Percentiles rank a stretch among this genome's conserved stretches.
Conservation (phyloP, 2,888 invertebrate genomes). For the Orgyia antiqua region DNA sequence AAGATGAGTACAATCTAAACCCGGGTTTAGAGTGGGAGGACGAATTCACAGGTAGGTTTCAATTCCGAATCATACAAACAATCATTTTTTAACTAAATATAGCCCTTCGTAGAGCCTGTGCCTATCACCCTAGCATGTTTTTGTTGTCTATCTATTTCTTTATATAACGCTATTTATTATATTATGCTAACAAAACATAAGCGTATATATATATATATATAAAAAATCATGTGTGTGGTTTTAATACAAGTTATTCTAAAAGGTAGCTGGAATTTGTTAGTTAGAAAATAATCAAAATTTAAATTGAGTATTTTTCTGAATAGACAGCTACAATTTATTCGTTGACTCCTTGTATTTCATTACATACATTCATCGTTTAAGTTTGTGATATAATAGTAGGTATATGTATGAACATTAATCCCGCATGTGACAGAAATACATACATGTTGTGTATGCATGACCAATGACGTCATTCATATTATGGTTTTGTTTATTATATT, state of each 20-base stretch:
- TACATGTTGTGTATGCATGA: conserved; percentile 65
- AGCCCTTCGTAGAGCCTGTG: conserved; percentile 73
- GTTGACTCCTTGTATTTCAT: conserved; percentile 22
- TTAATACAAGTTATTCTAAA: conserved; percentile 32
- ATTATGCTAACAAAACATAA: conserved; percentile 50
- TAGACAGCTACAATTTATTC: conserved; percentile 15
- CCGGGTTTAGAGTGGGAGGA: conserved; percentile 99
- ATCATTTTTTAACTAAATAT: conserved; percentile 60
- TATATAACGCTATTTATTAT: conserved; percentile 40
- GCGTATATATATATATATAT: conserved; percentile 27
- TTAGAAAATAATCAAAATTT: not conserved
- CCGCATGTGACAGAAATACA: conserved; percentile 70
- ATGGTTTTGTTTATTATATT: conserved; percentile 30
- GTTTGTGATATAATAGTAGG: conserved; percentile 9
- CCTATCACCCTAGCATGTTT: conserved; percentile 72
- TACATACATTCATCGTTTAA: conserved; percentile 15
- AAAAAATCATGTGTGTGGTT: conserved; percentile 29
- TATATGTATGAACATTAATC: conserved; percentile 14
- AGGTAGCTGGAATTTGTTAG: conserved; percentile 5
- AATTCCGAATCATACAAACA: conserved; percentile 68
- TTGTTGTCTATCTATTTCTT: conserved; percentile 60
- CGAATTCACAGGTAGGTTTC: conserved; percentile 99
- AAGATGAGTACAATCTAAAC: conserved; percentile 99
- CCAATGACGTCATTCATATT: conserved; percentile 41
- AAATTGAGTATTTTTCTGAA: not conserved